phyloP scores from a whole-genome alignment of 2,797 vertebrate genomes.

The Meda fulgida region DNA sequence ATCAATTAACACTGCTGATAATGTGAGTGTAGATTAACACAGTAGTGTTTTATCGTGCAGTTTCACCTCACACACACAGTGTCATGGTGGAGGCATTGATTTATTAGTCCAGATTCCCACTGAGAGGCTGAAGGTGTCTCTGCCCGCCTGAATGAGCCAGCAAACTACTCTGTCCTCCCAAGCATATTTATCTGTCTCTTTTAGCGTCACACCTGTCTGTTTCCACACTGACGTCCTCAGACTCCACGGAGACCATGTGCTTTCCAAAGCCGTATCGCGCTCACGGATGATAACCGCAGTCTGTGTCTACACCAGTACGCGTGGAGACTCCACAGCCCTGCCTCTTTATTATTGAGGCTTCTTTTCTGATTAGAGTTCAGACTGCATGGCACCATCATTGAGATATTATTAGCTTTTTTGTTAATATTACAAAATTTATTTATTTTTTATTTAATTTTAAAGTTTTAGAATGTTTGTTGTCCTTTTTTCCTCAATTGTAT shows the following conservation, averaged over 20 bases:
- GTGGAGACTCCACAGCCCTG: background rate
- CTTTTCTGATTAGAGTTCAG: background rate
- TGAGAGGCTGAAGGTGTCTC: conserved; percentile 62
- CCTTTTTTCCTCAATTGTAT: background rate
- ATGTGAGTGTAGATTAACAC: conserved; percentile 1
- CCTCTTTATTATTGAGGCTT: background rate
- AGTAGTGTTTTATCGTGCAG: conserved; percentile 10
- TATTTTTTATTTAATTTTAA: no score
- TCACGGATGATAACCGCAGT: conserved; percentile 59
- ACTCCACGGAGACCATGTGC: conserved; percentile 26
- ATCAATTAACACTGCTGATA: background rate
- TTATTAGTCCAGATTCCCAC: conserved; percentile 56
- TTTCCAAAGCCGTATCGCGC: conserved; percentile 42
- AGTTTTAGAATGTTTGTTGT: no score
- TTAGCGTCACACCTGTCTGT: conserved; percentile 68
- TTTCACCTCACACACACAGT: background rate
- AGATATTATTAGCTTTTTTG: background rate
- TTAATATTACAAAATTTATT: background rate
- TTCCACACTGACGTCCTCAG: conserved; percentile 19
- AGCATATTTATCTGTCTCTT: conserved; percentile 66
- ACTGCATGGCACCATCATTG: background rate
- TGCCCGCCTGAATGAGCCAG: conserved; percentile 59
- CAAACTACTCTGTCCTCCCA: conserved; percentile 53
- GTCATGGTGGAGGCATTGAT: conserved; percentile 48
- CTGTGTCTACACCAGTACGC: conserved; percentile 23